Evolutionary conservation across 2,888 invertebrate genomes (phyloP).

Genomic region (Tridacna gigas): DNA sequence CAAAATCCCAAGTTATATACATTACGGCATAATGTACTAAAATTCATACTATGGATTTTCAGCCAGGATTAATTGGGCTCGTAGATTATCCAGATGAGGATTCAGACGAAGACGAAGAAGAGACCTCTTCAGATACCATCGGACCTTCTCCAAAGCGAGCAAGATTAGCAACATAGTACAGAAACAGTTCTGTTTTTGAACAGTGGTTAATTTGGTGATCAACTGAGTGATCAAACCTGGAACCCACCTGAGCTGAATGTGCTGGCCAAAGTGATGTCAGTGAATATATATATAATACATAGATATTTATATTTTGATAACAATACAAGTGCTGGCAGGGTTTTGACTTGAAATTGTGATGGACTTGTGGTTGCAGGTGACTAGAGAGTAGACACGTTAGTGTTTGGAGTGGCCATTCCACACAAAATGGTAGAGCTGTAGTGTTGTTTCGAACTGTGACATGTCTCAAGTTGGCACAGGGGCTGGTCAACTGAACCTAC

Average conservation of each 20-base stretch:
- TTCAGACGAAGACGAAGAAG: constrained; percentile 91
- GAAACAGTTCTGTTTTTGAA: not conserved
- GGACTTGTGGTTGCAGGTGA: not conserved
- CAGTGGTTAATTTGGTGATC: constrained; percentile 10
- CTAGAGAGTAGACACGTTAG: not conserved
- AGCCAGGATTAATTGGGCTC: constrained; percentile 88
- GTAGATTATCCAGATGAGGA: constrained; percentile 98
- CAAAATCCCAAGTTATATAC: no score
- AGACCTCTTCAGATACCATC: constrained; percentile 60
- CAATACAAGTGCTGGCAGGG: constrained; percentile 40
- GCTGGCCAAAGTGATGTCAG: constrained; percentile 46
- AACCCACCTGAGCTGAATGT: constrained; percentile 39
- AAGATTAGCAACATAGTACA: constrained; percentile 77
- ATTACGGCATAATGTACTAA: no score
- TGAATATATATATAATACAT: constrained; percentile 26
- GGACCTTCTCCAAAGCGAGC: constrained; percentile 79
- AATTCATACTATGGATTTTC: constrained; percentile 28
- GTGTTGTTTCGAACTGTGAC: not conserved
- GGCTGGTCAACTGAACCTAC: not conserved
- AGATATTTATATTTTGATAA: constrained; percentile 43
- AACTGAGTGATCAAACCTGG: not conserved
- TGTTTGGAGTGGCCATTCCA: not conserved
- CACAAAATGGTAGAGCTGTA: no score
- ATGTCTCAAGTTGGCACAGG: constrained; percentile 6
- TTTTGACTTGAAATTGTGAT: constrained; percentile 19